Base-by-base conservation (phyloP, 2,888 invertebrate genomes). In the Gandaritis pyraliata region DNA sequence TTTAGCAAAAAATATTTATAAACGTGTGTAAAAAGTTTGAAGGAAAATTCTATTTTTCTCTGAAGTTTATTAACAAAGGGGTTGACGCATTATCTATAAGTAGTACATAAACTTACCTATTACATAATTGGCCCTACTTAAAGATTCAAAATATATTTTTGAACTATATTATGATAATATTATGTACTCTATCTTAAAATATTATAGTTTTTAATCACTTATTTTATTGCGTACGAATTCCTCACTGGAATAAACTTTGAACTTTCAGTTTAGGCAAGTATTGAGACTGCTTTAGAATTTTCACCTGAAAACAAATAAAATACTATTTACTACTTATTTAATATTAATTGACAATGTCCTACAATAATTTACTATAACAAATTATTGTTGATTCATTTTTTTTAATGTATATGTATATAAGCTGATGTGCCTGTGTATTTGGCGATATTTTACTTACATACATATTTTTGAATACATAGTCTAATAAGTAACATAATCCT, bases 171-270 rank as follows among this genome's bases (percentile, higher is more conserved):
- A 63, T 60, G 53, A 49, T 53, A 29, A 51, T 50, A 41, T 45
- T 36, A 66, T 67, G 43, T 61, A 65, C 43, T 46, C 47, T 68
- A 64, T 50, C 41, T 58, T 70, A 61, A 41, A 29, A 50, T 61
- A 50, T 53, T 48, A 49, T 52, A 36, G 46, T 60, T 50, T 58
- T 48, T 62, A 63, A 58, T 61, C 43, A 61, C 56, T 61, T 64
- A 63, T 43, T 53, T 39, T 57, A 64, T 58, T 61, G 54, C 54
- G 23, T 53, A 52, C 43, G 52, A 29, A 49, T 57, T 45, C 68
- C 54, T 90, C 86, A 91, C 82, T 90, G 87, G 77, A 92, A 91
- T 76, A 91, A 79, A 81, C 87, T 89, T 74, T 88, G 85, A 72
- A 91, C 82, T 83, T 87, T 90, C 71, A 92, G 67, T 73, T 90